Percentiles rank a stretch among this genome's conserved stretches.
Evolutionary conservation across 2,797 vertebrate genomes (phyloP).

Genomic region (Helostoma temminkii): DNA sequence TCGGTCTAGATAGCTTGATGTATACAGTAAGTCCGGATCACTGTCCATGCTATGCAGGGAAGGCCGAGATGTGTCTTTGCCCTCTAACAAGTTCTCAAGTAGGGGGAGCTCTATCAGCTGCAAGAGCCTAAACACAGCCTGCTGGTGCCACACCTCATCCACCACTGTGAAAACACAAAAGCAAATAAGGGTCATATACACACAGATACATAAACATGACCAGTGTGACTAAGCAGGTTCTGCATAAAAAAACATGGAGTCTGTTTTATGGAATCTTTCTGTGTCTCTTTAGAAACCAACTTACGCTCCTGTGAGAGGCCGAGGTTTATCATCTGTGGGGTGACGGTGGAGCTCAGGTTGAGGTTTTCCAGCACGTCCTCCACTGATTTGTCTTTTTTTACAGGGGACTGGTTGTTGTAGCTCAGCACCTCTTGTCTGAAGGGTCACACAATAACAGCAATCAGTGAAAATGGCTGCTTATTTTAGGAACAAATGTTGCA

Average conservation of each 20-base stretch:
- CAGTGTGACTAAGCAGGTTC: not conserved
- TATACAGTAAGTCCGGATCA: slow-evolving; percentile 84
- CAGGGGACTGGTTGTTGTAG: slow-evolving; percentile 81
- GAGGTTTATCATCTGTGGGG: slow-evolving; percentile 85
- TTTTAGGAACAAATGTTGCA: slow-evolving; percentile 34
- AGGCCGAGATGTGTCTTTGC: slow-evolving; percentile 71
- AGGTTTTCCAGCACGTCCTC: slow-evolving; percentile 93
- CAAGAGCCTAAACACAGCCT: slow-evolving; percentile 91
- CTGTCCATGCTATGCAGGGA: slow-evolving; percentile 82
- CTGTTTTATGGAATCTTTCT: not conserved
- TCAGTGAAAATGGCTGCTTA: slow-evolving; percentile 45
- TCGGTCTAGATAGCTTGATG: slow-evolving; percentile 92
- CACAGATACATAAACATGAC: not conserved
- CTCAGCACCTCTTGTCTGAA: slow-evolving; percentile 83
- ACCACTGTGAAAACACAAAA: slow-evolving; percentile 84
- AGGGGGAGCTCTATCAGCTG: slow-evolving; percentile 96
- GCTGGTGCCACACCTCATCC: slow-evolving; percentile 94
- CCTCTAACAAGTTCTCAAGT: slow-evolving; percentile 90
- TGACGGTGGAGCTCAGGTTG: slow-evolving; percentile 87
- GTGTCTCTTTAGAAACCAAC: slow-evolving; percentile 39
- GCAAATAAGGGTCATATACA: not conserved
- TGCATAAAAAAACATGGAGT: not conserved
- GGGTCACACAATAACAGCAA: slow-evolving; percentile 60
- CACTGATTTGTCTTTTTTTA: slow-evolving; percentile 86
- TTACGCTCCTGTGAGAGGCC: slow-evolving; percentile 89